A percentile compares a stretch with the other conserved stretches of the same genome.
Evolutionary conservation across 2,113 vertebrate species (phyloP).

Genomic region (Mobula hypostoma): DNA sequence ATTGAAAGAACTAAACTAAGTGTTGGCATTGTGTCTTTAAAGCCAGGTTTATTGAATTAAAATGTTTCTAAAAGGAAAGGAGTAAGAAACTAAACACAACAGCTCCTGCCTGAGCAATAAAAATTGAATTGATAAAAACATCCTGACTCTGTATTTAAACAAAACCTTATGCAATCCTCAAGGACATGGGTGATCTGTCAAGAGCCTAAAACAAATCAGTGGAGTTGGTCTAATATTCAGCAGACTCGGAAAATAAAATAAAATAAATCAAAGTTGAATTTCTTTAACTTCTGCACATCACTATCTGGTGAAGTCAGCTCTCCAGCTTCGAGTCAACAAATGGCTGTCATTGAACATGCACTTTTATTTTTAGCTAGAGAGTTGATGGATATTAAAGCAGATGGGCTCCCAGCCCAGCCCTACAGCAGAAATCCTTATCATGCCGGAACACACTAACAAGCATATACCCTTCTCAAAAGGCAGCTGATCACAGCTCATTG

Average conservation of each 20-base stretch:
- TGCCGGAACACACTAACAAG: not conserved
- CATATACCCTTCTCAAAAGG: not conserved
- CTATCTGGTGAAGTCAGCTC: not conserved
- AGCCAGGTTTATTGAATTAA: slow-evolving; percentile 5
- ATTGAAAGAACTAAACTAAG: not conserved
- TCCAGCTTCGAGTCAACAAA: not conserved
- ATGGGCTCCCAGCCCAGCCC: not conserved
- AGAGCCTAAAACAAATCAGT: not conserved
- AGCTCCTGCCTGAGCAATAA: not conserved
- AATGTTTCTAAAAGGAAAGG: not conserved
- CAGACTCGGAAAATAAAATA: not conserved
- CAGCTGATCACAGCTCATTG: not conserved
- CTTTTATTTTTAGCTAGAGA: not conserved
- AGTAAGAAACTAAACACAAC: not conserved
- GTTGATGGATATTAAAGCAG: not conserved
- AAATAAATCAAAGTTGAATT: not conserved
- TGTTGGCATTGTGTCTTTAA: not conserved
- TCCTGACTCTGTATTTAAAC: not conserved
- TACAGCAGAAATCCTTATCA: not conserved
- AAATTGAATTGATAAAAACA: not conserved
- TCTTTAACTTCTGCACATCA: not conserved
- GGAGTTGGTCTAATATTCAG: not conserved
- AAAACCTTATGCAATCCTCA: not conserved
- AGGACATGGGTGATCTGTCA: not conserved
- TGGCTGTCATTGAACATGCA: not conserved